These are phyloP conservation scores for Fragum whitleyi DNA, from an alignment of 2,888 invertebrate species.

Conservation along the genomic window DNA sequence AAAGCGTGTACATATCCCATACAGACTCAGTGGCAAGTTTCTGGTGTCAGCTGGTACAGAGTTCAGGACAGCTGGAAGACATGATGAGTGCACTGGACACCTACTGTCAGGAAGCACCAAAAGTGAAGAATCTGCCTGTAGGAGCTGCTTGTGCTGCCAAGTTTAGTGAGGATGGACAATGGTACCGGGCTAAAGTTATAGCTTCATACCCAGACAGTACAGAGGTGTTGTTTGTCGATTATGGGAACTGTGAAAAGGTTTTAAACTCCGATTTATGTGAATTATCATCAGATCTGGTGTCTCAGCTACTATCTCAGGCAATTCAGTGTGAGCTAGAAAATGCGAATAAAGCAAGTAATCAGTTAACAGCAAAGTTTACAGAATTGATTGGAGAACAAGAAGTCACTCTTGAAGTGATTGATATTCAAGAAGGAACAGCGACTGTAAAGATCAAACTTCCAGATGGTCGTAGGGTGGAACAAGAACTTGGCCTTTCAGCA, in stretches of 20 bases:
- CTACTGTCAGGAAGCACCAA: constrained; percentile 51
- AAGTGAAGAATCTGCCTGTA: constrained; percentile 36
- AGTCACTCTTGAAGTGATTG: constrained; percentile 40
- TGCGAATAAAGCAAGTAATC: constrained; percentile 47
- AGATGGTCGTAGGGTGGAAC: constrained; percentile 43
- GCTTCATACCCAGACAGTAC: constrained; percentile 64
- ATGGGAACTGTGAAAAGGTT: constrained; percentile 79
- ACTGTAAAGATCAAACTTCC: constrained; percentile 43
- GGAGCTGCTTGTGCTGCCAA: constrained; percentile 74
- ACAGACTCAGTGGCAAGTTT: constrained; percentile 74
- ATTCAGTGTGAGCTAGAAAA: constrained; percentile 72
- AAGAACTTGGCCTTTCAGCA: constrained; percentile 48
- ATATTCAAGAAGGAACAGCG: constrained; percentile 42
- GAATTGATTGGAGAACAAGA: constrained; percentile 60
- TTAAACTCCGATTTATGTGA: constrained; percentile 67
- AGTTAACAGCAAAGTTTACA: constrained; percentile 57
- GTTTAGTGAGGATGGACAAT: constrained; percentile 77
- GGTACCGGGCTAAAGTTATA: constrained; percentile 79
- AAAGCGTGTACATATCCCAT: constrained; percentile 67
- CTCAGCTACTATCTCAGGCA: constrained; percentile 72
- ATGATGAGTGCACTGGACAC: constrained; percentile 71
- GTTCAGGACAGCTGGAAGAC: constrained; percentile 61
- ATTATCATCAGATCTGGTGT: constrained; percentile 67
- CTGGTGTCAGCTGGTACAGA: constrained; percentile 70
- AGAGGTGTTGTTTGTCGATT: constrained; percentile 82